phyloP scores from a whole-genome alignment of 37 sponge, comb jelly and placozoan species.

The Amphimedon queenslandica region DNA sequence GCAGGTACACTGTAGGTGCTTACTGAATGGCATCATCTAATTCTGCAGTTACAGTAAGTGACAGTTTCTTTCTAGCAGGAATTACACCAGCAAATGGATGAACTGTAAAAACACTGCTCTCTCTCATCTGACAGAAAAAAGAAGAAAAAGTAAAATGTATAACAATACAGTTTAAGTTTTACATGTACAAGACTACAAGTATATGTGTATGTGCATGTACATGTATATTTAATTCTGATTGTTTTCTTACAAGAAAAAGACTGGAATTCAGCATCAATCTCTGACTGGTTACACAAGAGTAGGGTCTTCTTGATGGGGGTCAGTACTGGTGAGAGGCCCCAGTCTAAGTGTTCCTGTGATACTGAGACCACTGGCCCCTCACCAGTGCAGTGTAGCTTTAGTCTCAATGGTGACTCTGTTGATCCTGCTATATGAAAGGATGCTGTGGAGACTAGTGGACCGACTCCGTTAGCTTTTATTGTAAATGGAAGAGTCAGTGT shows the following conservation, averaged over 20 bases:
- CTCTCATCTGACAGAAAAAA: conserved; percentile 34
- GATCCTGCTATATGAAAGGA: conserved; percentile 63
- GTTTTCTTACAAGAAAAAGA: too few species aligned
- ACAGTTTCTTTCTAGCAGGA: conserved; percentile 49
- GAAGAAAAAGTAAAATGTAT: neutral
- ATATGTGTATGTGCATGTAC: too few species aligned
- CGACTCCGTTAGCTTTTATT: conserved; percentile 43
- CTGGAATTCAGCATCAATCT: conserved; percentile 86
- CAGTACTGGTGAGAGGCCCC: conserved; percentile 76
- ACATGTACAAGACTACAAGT: too few species aligned
- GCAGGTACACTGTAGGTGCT: too few species aligned
- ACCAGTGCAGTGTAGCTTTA: conserved; percentile 59
- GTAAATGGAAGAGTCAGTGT: conserved; percentile 39
- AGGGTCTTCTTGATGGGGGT: conserved; percentile 61
- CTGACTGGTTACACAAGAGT: conserved; percentile 74
- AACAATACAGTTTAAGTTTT: neutral
- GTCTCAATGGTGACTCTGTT: conserved; percentile 46
- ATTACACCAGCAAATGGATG: conserved; percentile 67
- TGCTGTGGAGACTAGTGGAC: conserved; percentile 33
- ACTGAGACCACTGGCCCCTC: conserved; percentile 92
- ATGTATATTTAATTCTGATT: too few species aligned
- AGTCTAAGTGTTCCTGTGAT: conserved; percentile 56
- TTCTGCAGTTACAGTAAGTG: conserved; percentile 78
- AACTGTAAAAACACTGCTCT: conserved; percentile 71
- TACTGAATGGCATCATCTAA: conserved; percentile 74